Base-by-base conservation (phyloP, 2,113 vertebrate species). In the Fulica atra region DNA sequence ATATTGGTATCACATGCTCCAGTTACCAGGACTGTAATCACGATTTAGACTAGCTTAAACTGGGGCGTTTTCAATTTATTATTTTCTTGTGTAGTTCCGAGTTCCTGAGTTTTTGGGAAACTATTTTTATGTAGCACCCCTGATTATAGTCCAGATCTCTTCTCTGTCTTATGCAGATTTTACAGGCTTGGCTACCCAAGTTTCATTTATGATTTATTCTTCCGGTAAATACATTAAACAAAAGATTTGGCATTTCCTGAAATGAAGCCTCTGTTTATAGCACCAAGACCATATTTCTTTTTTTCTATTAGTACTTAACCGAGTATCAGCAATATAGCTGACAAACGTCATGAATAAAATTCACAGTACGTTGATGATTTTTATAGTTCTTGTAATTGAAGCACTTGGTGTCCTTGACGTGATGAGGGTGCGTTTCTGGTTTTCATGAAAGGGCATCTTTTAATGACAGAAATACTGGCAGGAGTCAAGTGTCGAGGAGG, bases 361-460 rank as follows among this genome's bases (percentile, higher is more conserved):
- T 73, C 59, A 50, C 64, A 76, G 63, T 35, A 24, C 16, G 5
- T 48, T 89, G 77, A 85, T 82, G 74, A 87, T 86, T 95, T 94
- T 92, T 86, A 51, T 77, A 82, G 81, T 92, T 91, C 72, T 70
- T 87, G 66, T 77, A 92, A 77, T 35, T 76, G 84, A 92, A 84
- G 83, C 59, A 54, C 92, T 95, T 31, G 19, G 16, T 88, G 95
- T 71, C 87, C 94, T 95, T 68, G 82, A 77, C 0, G 3, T 53
- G 71, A 51, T 40, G 46, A 86, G 83, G 82, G 23, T 81, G 87
- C 84, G 85, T 69, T 72, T 78, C 25, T 93, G 84, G 60, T 35
- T 92, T 70, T 48, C 54, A 9, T 8, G 53, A 61, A 71, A 80
- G 82, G 54, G 5, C 29, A 12, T 28, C 51, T 31, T 74, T 48